These are phyloP conservation scores for Scolopax rusticola DNA, from an alignment of 2,797 vertebrate genomes.

Conservation along the genomic window DNA sequence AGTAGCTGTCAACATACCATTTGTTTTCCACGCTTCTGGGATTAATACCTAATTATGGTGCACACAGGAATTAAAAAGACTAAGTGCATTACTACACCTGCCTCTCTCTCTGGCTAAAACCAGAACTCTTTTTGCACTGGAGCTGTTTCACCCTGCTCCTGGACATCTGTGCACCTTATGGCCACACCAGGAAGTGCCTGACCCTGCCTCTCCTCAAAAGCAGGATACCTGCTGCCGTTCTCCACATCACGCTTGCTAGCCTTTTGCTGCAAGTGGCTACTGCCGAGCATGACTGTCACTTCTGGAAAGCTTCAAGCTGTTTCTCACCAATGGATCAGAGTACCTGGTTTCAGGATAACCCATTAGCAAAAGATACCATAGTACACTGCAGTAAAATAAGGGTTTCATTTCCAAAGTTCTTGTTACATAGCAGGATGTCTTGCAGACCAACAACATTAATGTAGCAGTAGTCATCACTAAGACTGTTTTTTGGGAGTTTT, in stretches of 20 bases:
- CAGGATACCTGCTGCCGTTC: background rate
- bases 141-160: background rate
- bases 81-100: background rate
- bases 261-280: background rate
- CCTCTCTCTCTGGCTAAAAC: background rate
- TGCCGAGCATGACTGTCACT: background rate
- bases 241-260: background rate
- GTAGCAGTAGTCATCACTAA: background rate
- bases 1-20: background rate
- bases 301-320: background rate
- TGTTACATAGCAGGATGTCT: background rate
- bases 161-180: background rate
- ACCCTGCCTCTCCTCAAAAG: background rate
- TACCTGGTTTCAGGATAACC: background rate
- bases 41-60: slow-evolving; percentile 15
- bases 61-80: background rate
- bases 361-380: background rate
- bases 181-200: rapidly evolving
- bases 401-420: background rate
- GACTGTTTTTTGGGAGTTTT: background rate
- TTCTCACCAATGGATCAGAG: background rate
- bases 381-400: background rate
- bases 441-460: background rate
- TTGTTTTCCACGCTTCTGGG: background rate
- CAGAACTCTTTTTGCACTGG: background rate